Evolutionary conservation across 1,140 invertebrate species (phyloP), one percentile per base, ranked within the genome.

Genomic region (Andricus grossulariae): DNA sequence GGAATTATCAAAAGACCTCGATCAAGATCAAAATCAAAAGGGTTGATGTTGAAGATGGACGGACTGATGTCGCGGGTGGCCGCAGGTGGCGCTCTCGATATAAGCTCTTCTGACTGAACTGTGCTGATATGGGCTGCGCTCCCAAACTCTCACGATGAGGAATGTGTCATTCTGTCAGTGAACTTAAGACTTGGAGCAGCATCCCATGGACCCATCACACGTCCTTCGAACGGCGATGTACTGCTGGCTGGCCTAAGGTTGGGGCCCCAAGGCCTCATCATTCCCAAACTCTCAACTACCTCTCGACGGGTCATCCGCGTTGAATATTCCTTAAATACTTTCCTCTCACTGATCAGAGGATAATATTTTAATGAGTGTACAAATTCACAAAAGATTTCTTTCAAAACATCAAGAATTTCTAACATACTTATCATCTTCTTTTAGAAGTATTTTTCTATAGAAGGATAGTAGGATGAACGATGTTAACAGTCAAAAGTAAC

Each of bases 141-240:
- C 82, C 87, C 76, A 90, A 90, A 89, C 87, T 90, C 88, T 90
- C 87, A 90, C 87, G 88, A 86, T 82, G 85, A 81, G 83, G 89
- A 90, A 90, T 90, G 88, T 90, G 89, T 90, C 88, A 90, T 90
- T 88, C 88, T 90, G 89, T 90, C 89, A 90, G 88, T 90, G 88
- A 86, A 89, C 88, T 85, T 84, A 83, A 84, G 80, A 75, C 80
- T 76, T 81, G 78, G 51, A 75, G 75, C 76, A 82, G 77, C 83
- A 83, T 88, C 86, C 84, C 84, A 82, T 83, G 78, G 84, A 82
- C 84, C 83, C 86, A 83, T 88, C 81, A 82, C 83, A 79, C 81
- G 84, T 84, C 84, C 82, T 82, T 78, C 83, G 72, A 80, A 81
- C 82, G 80, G 78, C 82, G 80, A 80, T 80, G 78, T 83, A 78